Percentiles rank a stretch among this genome's conserved stretches.
Conservation (phyloP, 1,140 invertebrate genomes). For the Pseudomyrmex concolor region DNA sequence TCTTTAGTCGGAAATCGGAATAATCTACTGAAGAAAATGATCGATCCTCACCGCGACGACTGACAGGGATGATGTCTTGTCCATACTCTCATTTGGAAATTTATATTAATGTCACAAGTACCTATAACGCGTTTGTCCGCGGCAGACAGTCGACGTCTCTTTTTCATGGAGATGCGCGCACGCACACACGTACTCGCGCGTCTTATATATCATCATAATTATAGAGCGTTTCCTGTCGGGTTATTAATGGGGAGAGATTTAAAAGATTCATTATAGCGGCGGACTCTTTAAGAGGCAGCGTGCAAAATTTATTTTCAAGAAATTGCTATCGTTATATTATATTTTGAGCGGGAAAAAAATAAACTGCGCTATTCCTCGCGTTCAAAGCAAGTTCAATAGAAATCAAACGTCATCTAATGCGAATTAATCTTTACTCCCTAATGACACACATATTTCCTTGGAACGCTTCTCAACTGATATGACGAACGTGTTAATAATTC, state of each 20-base stretch:
- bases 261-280: slow-evolving; percentile 26
- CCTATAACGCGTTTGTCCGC: background rate
- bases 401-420: background rate
- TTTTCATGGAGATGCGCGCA: background rate
- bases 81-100: slow-evolving; percentile 30
- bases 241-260: slow-evolving; percentile 24
- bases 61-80: slow-evolving; percentile 45
- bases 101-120: slow-evolving; percentile 45
- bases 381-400: background rate
- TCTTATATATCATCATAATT: slow-evolving; percentile 45
- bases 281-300: background rate
- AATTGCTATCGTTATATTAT: slow-evolving; percentile 17
- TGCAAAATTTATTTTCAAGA: slow-evolving; percentile 28
- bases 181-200: background rate
- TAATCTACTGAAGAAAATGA: slow-evolving; percentile 43
- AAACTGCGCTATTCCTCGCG: no score
- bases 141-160: slow-evolving; percentile 2
- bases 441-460: slow-evolving; percentile 8
- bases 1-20: background rate
- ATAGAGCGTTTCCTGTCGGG: slow-evolving; percentile 12
- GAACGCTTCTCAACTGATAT: background rate
- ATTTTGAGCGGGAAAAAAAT: background rate
- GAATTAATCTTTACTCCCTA: background rate
- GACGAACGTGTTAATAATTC: background rate
- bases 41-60: slow-evolving; percentile 21